Evolutionary conservation across 1,140 invertebrate species (phyloP).

Genomic region (Planococcus citri): DNA sequence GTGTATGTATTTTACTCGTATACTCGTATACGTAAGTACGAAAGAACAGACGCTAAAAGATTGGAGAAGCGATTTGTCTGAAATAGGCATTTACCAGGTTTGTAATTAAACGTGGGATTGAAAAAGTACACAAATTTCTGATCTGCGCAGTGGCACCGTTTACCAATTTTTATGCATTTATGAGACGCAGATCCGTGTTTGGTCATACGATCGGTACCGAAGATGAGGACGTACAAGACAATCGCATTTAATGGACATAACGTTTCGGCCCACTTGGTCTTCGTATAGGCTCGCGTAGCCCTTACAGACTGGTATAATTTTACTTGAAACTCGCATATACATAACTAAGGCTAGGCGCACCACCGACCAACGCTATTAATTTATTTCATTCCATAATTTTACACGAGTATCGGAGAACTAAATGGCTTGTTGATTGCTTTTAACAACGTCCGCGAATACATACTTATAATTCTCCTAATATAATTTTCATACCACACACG

Average conservation of each 20-base stretch:
- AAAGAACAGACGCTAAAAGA: not conserved
- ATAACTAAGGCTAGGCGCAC: not conserved
- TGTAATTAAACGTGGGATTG: not conserved
- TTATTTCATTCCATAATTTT: slow-evolving; percentile 4
- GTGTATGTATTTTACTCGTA: no score
- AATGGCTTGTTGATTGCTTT: slow-evolving; percentile 2
- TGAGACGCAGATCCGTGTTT: not conserved
- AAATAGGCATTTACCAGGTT: not conserved
- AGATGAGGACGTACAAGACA: not conserved
- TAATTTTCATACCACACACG: slow-evolving; percentile 6
- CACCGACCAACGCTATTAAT: not conserved
- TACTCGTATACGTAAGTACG: no score
- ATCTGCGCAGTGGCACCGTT: not conserved
- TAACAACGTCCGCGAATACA: not conserved
- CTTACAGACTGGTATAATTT: not conserved
- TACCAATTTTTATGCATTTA: not conserved
- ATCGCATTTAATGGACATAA: not conserved
- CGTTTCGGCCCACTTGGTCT: not conserved
- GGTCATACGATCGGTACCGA: not conserved
- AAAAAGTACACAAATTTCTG: not conserved
- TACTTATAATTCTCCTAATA: not conserved
- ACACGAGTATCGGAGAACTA: not conserved
- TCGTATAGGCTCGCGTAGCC: not conserved
- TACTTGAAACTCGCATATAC: not conserved
- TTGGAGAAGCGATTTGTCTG: not conserved